Conservation (phyloP, 2,113 vertebrate species). For the Strix uralensis region DNA sequence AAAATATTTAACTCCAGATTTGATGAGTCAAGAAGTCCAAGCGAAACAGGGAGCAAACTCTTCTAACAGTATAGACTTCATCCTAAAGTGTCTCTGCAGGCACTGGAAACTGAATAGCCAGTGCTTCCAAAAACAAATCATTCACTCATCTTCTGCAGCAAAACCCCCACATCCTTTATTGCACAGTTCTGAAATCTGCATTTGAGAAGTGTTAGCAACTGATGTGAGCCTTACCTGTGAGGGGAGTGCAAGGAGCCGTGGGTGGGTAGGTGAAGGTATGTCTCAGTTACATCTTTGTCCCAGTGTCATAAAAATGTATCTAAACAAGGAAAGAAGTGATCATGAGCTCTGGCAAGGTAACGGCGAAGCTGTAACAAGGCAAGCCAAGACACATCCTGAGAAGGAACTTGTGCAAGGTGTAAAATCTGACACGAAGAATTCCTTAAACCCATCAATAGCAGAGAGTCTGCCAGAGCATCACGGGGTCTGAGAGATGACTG, state of each 20-base stretch:
- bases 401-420: not conserved
- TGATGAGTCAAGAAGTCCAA: not conserved
- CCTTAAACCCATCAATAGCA: not conserved
- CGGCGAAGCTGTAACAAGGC: rapidly evolving
- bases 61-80: not conserved
- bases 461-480: not conserved
- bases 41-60: not conserved
- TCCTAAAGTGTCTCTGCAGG: not conserved
- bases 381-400: not conserved
- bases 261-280: not conserved
- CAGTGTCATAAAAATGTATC: not conserved
- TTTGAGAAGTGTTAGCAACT: not conserved
- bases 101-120: not conserved
- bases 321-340: not conserved
- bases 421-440: not conserved
- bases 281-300: not conserved
- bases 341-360: not conserved
- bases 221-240: not conserved
- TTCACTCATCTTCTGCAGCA: not conserved
- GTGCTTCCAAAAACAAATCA: not conserved
- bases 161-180: not conserved
- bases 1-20: not conserved
- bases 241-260: not conserved
- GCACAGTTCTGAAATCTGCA: not conserved
- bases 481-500: not conserved